Conservation (phyloP, 1,140 invertebrate genomes). For the Magallana ariakensis region DNA sequence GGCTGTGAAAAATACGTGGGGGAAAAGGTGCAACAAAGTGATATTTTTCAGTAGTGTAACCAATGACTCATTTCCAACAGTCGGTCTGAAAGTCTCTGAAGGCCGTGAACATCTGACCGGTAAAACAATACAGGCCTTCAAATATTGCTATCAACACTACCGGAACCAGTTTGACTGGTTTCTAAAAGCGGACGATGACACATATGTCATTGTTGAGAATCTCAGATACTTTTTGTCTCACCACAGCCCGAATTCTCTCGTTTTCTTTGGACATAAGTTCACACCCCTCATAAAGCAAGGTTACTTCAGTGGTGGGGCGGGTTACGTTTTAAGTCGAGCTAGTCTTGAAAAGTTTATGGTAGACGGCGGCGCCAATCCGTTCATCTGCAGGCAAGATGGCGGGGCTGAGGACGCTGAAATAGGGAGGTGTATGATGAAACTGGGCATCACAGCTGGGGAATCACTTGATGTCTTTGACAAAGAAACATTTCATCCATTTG, state of each 20-base stretch:
- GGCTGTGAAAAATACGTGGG: conserved; percentile 97
- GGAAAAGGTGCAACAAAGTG: conserved; percentile 89
- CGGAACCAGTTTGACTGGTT: conserved; percentile 67
- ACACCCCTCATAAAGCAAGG: conserved; percentile 60
- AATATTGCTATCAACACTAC: conserved; percentile 80
- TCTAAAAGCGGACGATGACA: conserved; percentile 82
- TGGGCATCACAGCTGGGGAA: conserved; percentile 51
- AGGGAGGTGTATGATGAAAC: conserved; percentile 80
- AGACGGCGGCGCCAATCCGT: conserved; percentile 76
- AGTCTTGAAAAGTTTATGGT: conserved; percentile 78
- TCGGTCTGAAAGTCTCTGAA: conserved; percentile 85
- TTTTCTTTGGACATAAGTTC: conserved; percentile 77
- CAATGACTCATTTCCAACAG: conserved; percentile 66
- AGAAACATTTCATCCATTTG: conserved; percentile 54
- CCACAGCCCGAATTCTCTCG: conserved; percentile 60
- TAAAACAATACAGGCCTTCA: conserved; percentile 96
- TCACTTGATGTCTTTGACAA: conserved; percentile 46
- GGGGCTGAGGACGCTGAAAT: conserved; percentile 96
- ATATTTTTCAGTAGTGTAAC: conserved; percentile 61
- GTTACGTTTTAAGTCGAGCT: conserved; percentile 89
- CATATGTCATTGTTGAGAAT: conserved; percentile 84
- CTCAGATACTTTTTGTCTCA: conserved; percentile 66
- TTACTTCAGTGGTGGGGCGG: conserved; percentile 76
- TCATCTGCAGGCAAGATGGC: conserved; percentile 82
- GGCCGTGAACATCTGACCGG: conserved; percentile 94